phyloP scores from a whole-genome alignment of 2,797 vertebrate species.

The Centropyge bicolor region DNA sequence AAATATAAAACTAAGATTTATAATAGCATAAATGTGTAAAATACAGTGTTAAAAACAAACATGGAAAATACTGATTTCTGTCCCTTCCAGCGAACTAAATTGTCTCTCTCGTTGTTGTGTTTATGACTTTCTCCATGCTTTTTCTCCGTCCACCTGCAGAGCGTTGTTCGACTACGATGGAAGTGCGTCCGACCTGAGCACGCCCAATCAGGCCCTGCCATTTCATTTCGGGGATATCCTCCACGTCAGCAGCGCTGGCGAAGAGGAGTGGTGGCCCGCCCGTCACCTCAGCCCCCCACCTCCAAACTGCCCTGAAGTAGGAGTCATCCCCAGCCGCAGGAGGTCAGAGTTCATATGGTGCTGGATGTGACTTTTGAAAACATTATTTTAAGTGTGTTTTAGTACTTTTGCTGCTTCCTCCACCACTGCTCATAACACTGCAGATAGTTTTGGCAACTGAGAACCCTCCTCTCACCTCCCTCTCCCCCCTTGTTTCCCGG shows the following conservation, averaged over 20 bases:
- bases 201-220: slow-evolving; percentile 92
- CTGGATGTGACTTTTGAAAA: not conserved
- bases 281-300: slow-evolving; percentile 92
- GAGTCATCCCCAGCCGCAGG: slow-evolving; percentile 97
- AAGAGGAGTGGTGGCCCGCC: slow-evolving; percentile 99
- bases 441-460: slow-evolving; percentile 5
- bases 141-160: slow-evolving; percentile 75
- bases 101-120: not conserved
- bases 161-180: slow-evolving; percentile 98
- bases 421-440: not conserved
- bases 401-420: not conserved
- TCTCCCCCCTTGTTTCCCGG: slow-evolving; percentile 6
- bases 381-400: no score
- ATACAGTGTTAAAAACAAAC: not conserved
- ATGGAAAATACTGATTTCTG: not conserved
- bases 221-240: slow-evolving; percentile 97
- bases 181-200: slow-evolving; percentile 89
- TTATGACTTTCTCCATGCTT: not conserved
- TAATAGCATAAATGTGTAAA: not conserved
- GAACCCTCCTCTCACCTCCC: slow-evolving; percentile 17
- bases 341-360: slow-evolving; percentile 85
- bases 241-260: slow-evolving; percentile 94
- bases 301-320: slow-evolving; percentile 91
- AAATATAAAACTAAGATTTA: not conserved
- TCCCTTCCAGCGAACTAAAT: not conserved